A percentile compares a stretch with the other conserved stretches of the same genome.
Conservation (phyloP, 2,888 invertebrate species). For the Trimorus sp. region DNA sequence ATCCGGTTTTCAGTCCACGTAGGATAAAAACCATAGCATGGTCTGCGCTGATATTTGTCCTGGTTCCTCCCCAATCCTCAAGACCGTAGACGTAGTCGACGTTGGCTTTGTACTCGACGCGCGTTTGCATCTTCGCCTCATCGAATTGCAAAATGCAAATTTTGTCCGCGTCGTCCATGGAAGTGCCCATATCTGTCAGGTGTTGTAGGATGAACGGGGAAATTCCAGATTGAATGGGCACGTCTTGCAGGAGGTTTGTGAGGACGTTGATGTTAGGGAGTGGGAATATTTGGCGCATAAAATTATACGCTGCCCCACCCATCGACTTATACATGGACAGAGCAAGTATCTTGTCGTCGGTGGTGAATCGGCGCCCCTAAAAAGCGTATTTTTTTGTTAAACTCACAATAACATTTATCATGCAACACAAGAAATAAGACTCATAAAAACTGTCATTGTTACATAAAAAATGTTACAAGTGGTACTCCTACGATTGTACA, state of each 20-base stretch:
- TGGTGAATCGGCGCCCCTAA: conserved; percentile 6
- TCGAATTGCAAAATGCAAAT: conserved; percentile 16
- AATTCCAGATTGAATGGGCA: conserved; percentile 11
- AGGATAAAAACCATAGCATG: conserved; percentile 10
- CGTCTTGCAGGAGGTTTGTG: neutral
- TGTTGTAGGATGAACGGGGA: conserved; percentile 1
- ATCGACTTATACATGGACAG: conserved; percentile 12
- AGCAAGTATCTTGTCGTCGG: neutral
- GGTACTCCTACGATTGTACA: too few relatives aligned
- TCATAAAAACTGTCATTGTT: too few relatives aligned
- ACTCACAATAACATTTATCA: too few relatives aligned
- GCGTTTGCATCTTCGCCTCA: conserved; percentile 11
- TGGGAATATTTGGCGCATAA: conserved; percentile 4
- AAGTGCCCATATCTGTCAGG: neutral
- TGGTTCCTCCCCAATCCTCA: neutral
- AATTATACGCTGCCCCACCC: conserved; percentile 11
- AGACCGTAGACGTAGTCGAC: neutral
- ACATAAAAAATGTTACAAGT: too few relatives aligned
- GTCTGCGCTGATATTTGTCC: neutral
- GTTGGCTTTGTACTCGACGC: neutral
- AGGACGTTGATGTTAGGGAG: neutral
- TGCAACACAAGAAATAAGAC: too few relatives aligned
- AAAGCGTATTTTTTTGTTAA: too few relatives aligned
- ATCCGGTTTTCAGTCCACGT: neutral
- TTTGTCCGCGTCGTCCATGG: neutral